Base-by-base conservation (phyloP, 2,888 invertebrate species). In the Empis stercorea region DNA sequence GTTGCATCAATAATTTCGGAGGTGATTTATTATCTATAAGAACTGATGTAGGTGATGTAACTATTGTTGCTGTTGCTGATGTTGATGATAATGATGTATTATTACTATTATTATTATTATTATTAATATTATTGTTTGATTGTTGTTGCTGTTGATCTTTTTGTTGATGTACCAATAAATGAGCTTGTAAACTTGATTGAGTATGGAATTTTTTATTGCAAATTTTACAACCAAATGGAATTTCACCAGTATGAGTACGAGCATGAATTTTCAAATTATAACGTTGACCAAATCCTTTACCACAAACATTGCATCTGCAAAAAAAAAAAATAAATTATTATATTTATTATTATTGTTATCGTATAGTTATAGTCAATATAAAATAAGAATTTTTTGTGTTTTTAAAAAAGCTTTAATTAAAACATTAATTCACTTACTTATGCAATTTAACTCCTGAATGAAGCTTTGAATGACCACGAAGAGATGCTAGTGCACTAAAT, bases 401-500 rank as follows among this genome's bases (percentile, higher is more conserved):
- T n/a, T n/a, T n/a, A n/a, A n/a, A n/a, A n/a, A n/a, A n/a, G n/a
- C n/a, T n/a, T n/a, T n/a, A n/a, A n/a, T n/a, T n/a, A 43, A 41
- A 37, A 14, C 30, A n/a, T n/a, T 30, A 10, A n/a, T n/a, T 10
- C 3, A 60, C 62, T 63, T 56, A 68, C 68, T 67, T 67, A 59
- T 68, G 68, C 56, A 67, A 51, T 54, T 68, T 68, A 37, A 67
- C 65, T 40, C 68, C 68, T 36, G 68, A 68, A 50, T 68, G 68
- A 14, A 68, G 54, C 53, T 66, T 68, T 37, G 66, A 64, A 55
- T 70, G 71, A 2, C 66, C 66, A 15, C 67, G 58, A 32, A 70
- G 53, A 44, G 68, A 70, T 43, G 69, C 66, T 48, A 69, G 50
- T 6, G 67, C 66, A 49, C 71, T 65, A 51, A 75, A 75, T 27